Base-by-base conservation (phyloP, 2,797 vertebrate genomes). In the Anabas testudineus region DNA sequence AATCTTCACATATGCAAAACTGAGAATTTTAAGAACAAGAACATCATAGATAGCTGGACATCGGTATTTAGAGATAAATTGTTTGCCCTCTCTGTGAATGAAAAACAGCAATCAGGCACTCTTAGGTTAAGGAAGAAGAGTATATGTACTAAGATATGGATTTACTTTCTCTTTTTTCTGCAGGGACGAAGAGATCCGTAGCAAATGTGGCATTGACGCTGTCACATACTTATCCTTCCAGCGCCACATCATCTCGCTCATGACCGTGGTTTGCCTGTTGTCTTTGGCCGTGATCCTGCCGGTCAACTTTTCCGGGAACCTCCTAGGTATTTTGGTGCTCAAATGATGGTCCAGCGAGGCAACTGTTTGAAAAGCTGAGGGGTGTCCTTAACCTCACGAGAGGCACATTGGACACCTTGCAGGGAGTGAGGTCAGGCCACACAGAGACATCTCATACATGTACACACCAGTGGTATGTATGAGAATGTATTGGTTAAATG, bases 211-310 rank as follows among this genome's bases (percentile, higher is more conserved):
- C 73, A 89, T 96, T 0, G 98, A 99, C 0, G 97, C 98, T 0
- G 94, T 96, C 81, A 97, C 94, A 37, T 99, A 99, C 95, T 94
- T 99, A 89, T 97, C 93, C 83, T 99, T 99, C 93, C 98, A 99
- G 91, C 96, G 96, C 58, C 97, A 99, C 87, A 94, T 99, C 83
- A 94, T 99, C 82, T 88, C 97, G 78, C 95, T 97, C 52, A 91
- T 97, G 87, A 93, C 94, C 0, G 89, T 97, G 76, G 92, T 98
- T 85, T 97, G 97, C 78, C 84, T 98, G 88, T 95, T 98, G 63
- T 99, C 97, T 0, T 90, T 99, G 89, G 95, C 96, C n/a, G 87
- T 99, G 66, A 96, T 99, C 87, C 91, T 99, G 73, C 98, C 98
- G 0, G 89, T 99, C 93, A 99, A 99, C 94, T 95, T 99, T 92